Percentiles rank a stretch among this genome's conserved stretches.
phyloP scores from a whole-genome alignment of 1,140 invertebrate species.

The Platyscapa corneri region DNA sequence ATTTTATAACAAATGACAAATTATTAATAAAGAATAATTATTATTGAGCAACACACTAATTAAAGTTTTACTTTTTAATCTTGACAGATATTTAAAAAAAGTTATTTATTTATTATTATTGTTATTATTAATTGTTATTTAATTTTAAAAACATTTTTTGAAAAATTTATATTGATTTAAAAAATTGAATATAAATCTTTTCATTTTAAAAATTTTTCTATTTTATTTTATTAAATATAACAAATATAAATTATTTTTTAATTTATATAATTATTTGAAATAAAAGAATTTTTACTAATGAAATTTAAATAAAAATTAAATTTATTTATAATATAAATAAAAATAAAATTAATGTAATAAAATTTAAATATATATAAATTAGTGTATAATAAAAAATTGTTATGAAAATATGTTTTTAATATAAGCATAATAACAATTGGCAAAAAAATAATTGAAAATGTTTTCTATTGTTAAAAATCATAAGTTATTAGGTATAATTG shows the following conservation, averaged over 20 bases:
- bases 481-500: slow-evolving; percentile 25
- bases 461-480: slow-evolving; percentile 35
- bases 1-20: slow-evolving; percentile 32
- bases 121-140: not conserved
- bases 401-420: too few relatives aligned
- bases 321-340: not conserved
- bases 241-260: too few relatives aligned
- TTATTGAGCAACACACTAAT: not conserved
- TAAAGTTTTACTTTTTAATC: not conserved
- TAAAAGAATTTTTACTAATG: too few relatives aligned
- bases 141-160: not conserved
- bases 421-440: slow-evolving; percentile 4
- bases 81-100: too few relatives aligned
- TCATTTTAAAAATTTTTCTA: too few relatives aligned
- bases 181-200: too few relatives aligned
- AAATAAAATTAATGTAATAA: slow-evolving; percentile 17
- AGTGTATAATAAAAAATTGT: too few relatives aligned
- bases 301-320: not conserved
- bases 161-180: too few relatives aligned
- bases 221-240: too few relatives aligned
- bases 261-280: too few relatives aligned
- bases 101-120: not conserved
- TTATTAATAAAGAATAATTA: not conserved
- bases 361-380: too few relatives aligned
- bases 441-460: slow-evolving; percentile 16